These are phyloP conservation scores for Plecotus auritus DNA, from an alignment of 2,113 vertebrate species.

Conservation along the genomic window DNA sequence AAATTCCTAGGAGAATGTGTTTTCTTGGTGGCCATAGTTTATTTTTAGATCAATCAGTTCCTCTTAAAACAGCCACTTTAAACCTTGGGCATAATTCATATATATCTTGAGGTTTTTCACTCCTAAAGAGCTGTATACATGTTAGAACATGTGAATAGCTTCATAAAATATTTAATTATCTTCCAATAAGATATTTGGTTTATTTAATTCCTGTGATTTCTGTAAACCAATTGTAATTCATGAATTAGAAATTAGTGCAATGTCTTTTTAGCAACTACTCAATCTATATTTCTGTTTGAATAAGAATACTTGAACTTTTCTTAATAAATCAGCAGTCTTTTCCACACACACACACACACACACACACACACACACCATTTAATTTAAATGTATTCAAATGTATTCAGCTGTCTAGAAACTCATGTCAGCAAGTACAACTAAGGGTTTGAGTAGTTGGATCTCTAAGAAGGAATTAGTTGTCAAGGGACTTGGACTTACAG, in stretches of 20 bases:
- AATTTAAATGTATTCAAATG: neutral
- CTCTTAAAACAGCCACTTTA: neutral
- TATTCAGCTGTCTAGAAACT: neutral
- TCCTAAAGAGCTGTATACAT: neutral
- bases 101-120: neutral
- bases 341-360: neutral
- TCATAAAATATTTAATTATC: neutral
- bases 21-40: neutral
- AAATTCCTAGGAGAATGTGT: neutral
- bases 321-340: neutral
- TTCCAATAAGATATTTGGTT: neutral
- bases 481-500: neutral
- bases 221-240: neutral
- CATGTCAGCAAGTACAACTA: neutral
- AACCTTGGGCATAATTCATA: neutral
- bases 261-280: neutral
- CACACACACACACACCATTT: neutral
- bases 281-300: neutral
- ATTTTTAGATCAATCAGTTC: neutral
- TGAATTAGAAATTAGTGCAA: neutral
- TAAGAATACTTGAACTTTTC: neutral
- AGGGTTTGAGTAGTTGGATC: neutral
- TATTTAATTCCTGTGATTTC: neutral
- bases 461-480: neutral
- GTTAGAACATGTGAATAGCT: neutral